Evolutionary conservation across 2,797 vertebrate genomes (phyloP), one percentile per base, ranked within the genome.

Genomic region (Phataginus tetradactyla): DNA sequence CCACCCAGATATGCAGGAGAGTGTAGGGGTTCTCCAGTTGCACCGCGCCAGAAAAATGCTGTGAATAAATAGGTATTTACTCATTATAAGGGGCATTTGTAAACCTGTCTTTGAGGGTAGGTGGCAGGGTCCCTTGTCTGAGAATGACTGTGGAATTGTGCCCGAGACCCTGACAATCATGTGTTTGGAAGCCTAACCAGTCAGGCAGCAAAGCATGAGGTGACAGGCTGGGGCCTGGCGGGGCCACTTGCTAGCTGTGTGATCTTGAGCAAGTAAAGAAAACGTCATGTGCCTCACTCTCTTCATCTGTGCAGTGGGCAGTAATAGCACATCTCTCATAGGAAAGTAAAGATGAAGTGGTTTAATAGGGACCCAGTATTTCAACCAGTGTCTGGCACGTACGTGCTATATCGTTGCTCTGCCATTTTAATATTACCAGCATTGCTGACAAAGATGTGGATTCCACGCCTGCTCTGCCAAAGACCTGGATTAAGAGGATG

Each of bases 11-110:
- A 18, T 0, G 20, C 64, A 55, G 15, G 27, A 7, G 15, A 27
- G 1, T 4, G 0, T 3, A 4, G 5, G 15, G 11, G 3, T 45
- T 68, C 7, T 32, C 39, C 21, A 32, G 27, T 17, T n/a, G 7
- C 12, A 4, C 0, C 39, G 64, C 66, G 66, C 37, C 13, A 45
- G 57, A 27, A 13, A 63, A 59, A 37, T 25, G 11, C 53, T 49
- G 20, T 45, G n/a, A 81, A 15, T 34, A 21, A 57, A 69, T 20
- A 11, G 2, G 37, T n/a, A 3, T 55, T 11, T 80, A 12, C 32
- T 69, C 12, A 37, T 34, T 9, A 3, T 53, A 25, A 83, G 29
- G 34, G 15, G 27, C 42, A 57, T 61, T 66, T 64, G 49, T 45
- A 29, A 59, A 66, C 42, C 64, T 57, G 57, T 51, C 53, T 85